Evolutionary conservation across 2,888 invertebrate genomes (phyloP).

Genomic region (Stenodera caucasica): DNA sequence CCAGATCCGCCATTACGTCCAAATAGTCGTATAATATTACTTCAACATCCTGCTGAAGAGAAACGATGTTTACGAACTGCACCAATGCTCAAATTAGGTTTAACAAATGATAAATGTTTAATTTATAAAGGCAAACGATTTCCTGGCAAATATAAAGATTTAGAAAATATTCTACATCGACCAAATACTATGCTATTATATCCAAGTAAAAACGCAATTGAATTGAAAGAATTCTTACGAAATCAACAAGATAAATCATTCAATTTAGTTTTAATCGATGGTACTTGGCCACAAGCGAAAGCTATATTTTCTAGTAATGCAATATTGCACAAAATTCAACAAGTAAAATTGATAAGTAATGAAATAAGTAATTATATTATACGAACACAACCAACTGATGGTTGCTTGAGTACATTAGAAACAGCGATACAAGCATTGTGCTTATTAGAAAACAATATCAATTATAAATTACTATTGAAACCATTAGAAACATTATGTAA

Average conservation of each 20-base stretch:
- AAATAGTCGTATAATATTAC: conserved; percentile 72
- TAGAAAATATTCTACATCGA: conserved; percentile 67
- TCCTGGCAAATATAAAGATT: conserved; percentile 68
- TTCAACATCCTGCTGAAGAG: conserved; percentile 94
- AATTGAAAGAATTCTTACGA: conserved; percentile 63
- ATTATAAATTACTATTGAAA: conserved; percentile 68
- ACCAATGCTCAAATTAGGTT: conserved; percentile 80
- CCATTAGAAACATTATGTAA: conserved; percentile 83
- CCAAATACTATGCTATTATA: conserved; percentile 77
- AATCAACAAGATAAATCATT: conserved; percentile 57
- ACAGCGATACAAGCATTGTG: conserved; percentile 80
- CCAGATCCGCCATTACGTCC: conserved; percentile 71
- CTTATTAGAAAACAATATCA: conserved; percentile 70
- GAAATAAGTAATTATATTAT: conserved; percentile 86
- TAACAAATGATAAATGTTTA: conserved; percentile 74
- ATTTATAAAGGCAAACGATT: conserved; percentile 84
- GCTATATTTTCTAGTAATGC: conserved; percentile 85
- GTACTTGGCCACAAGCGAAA: conserved; percentile 96
- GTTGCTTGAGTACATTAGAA: conserved; percentile 88
- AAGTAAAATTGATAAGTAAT: conserved; percentile 77
- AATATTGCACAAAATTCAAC: conserved; percentile 70
- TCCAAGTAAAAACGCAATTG: conserved; percentile 75
- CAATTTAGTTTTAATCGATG: conserved; percentile 85
- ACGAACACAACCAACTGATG: conserved; percentile 90
- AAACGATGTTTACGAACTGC: conserved; percentile 87